Base-by-base conservation (phyloP, 2,113 vertebrate species). In the Plecturocebus donacophilus region DNA sequence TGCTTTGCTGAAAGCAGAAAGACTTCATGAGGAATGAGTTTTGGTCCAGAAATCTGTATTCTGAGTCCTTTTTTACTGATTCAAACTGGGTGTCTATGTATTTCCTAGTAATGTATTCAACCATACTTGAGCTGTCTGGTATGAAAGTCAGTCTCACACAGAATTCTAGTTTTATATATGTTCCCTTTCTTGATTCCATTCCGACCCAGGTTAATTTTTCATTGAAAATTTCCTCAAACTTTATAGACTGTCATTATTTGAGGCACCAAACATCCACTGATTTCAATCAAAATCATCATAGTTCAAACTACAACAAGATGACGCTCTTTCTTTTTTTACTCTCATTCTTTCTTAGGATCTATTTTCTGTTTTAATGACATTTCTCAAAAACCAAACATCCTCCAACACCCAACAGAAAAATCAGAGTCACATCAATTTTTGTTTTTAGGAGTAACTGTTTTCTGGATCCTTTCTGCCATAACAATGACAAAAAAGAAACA, bases 41-140 rank as follows among this genome's bases (percentile, higher is more conserved):
- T 86, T 52, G 19, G 52, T 40, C 5, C n/a, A 45, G 13, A 91
- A 95, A 91, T 88, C 38, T 85, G 32, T n/a, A 79, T 91, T 93
- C 25, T 87, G 35, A 81, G 17, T 95, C 49, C 54, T 88, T 38
- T 14, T 81, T 92, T 87, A 70, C 11, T 91, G 32, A 91, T 88
- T 96, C 81, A 83, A 94, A 92, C 38, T 87, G 8, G 3, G 7
- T 82, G 32, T 95, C 52, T 95, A n/a, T 95, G 25, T 79, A 66
- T 83, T 96, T 83, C 27, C 21, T 35, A 73, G 19, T 17, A 80
- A 73, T 87, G 10, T 87, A 35, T 89, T 70, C 35, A 87, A 38
- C 19, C 10, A 87, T 61, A n/a, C 13, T 87, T 71, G 19, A 66
- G 25, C 9, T 88, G 7, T 70, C 4, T 76, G 21, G 12, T 35